Percentiles rank a stretch among this genome's conserved stretches.
Conservation (phyloP, 2,113 vertebrate species). For the Melanocharis versteri region DNA sequence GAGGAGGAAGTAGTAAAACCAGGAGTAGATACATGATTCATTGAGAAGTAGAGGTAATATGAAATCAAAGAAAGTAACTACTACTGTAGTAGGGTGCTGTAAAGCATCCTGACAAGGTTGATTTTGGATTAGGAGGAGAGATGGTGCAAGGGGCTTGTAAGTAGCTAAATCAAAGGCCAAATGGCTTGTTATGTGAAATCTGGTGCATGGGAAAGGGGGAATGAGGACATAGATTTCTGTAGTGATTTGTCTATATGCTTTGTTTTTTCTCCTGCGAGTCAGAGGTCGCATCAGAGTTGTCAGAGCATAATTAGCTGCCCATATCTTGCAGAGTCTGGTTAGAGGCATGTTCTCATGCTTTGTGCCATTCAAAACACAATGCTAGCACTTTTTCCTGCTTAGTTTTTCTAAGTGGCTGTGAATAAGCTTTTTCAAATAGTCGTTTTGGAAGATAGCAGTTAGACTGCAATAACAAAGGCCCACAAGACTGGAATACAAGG, state of each 20-base stretch:
- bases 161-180: background rate
- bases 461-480: background rate
- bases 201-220: background rate
- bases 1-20: background rate
- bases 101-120: background rate
- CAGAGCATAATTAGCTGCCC: background rate
- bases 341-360: background rate
- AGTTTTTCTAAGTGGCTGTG: conserved; percentile 16
- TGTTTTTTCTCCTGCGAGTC: background rate
- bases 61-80: background rate
- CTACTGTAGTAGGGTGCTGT: background rate
- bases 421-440: conserved; percentile 39
- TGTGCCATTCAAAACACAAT: background rate
- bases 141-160: background rate
- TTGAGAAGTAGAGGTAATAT: background rate
- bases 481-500: background rate
- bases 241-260: background rate
- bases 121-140: background rate
- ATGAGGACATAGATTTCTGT: background rate
- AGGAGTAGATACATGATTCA: background rate
- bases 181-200: background rate
- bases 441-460: conserved; percentile 38
- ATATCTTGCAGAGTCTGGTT: background rate
- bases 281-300: background rate
- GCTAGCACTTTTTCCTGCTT: background rate